Evolutionary conservation across 1,140 invertebrate species (phyloP).

Genomic region (Aporrectodea caliginosa): DNA sequence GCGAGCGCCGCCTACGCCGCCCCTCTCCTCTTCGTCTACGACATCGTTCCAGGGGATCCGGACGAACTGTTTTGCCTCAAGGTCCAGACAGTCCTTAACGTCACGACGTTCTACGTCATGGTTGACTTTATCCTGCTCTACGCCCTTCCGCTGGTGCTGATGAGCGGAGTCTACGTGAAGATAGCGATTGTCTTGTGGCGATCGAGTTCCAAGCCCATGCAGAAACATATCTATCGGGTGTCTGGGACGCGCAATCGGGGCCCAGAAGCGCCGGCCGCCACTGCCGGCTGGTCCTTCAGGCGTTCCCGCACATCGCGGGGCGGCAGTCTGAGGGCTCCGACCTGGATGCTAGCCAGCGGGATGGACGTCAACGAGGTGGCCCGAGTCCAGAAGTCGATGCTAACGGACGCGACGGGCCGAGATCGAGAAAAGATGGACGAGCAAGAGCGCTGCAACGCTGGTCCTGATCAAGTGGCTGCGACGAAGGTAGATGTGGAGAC

Average conservation of each 20-base stretch:
- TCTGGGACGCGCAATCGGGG: not conserved
- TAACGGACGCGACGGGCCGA: not conserved
- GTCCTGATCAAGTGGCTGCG: too few species aligned
- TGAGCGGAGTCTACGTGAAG: constrained; percentile 77
- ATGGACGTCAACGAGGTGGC: not conserved
- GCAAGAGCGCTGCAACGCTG: not conserved
- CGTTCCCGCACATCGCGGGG: not conserved
- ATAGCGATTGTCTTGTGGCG: constrained; percentile 57
- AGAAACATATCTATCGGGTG: not conserved
- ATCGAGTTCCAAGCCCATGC: not conserved
- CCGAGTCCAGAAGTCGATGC: not conserved
- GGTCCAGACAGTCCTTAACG: not conserved
- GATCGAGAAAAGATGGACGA: not conserved
- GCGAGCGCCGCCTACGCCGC: constrained; percentile 7
- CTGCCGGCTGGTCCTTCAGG: not conserved
- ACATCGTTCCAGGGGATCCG: not conserved
- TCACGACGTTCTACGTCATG: not conserved
- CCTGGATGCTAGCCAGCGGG: not conserved
- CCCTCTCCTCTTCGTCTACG: constrained; percentile 27
- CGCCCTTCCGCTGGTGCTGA: constrained; percentile 72
- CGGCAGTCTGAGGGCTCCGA: not conserved
- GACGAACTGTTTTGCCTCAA: not conserved
- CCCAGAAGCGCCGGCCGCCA: too few species aligned
- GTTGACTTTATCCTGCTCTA: constrained; percentile 45
- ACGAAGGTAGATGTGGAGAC: not conserved